A percentile compares a stretch with the other conserved stretches of the same genome.
phyloP scores from a whole-genome alignment of 2,888 invertebrate genomes.

The Drosophila ochracea region DNA sequence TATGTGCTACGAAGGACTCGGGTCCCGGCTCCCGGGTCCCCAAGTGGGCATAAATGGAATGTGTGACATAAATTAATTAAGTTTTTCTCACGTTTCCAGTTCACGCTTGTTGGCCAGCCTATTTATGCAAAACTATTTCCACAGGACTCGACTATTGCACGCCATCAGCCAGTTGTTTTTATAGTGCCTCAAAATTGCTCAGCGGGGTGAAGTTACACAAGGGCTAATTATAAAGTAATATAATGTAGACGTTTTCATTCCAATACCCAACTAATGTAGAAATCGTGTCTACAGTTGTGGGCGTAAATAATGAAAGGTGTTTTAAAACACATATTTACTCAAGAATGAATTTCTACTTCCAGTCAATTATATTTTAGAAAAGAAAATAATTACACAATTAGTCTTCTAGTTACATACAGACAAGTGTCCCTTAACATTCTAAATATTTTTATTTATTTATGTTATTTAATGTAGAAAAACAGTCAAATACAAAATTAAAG shows the following conservation, averaged over 20 bases:
- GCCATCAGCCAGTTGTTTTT: conserved; percentile 5
- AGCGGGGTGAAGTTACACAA: conserved; percentile 25
- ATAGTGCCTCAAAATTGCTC: conserved; percentile 21
- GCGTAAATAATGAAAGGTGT: not conserved
- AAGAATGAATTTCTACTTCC: not conserved
- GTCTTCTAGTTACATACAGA: not conserved
- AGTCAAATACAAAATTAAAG: not conserved
- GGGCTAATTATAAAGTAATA: conserved; percentile 3
- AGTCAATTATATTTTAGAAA: not conserved
- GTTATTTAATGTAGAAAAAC: not conserved
- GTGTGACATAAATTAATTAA: conserved; percentile 76
- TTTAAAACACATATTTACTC: not conserved
- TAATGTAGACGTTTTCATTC: not conserved
- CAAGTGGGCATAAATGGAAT: conserved; percentile 65
- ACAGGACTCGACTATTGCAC: conserved; percentile 19
- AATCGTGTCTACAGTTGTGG: conserved; percentile 30
- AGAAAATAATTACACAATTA: not conserved
- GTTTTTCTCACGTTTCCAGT: conserved; percentile 66
- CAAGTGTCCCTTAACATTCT: not conserved
- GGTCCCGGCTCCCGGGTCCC: conserved; percentile 47
- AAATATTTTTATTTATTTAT: not conserved
- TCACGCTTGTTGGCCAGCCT: conserved; percentile 46
- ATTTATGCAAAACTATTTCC: conserved; percentile 68
- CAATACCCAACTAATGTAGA: conserved; percentile 30
- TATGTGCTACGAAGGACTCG: not conserved